Evolutionary conservation across 2,888 invertebrate genomes (phyloP).

Genomic region (Ptilodon capucinus): DNA sequence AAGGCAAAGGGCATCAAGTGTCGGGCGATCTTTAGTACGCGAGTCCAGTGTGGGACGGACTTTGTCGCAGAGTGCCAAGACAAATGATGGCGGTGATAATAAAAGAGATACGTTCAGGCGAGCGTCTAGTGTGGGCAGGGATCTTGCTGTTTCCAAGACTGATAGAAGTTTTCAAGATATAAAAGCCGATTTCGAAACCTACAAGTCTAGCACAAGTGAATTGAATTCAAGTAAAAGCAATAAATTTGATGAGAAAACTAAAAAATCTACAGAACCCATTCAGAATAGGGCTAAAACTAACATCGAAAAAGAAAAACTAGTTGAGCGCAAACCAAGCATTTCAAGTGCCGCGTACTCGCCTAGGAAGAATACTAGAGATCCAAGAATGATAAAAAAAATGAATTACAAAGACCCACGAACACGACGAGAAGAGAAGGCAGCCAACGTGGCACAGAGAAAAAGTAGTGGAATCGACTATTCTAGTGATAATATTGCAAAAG

Average conservation of each 20-base stretch:
- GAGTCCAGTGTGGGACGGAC: slow-evolving; percentile 32
- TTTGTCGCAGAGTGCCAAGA: slow-evolving; percentile 2
- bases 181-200: slow-evolving; percentile 65
- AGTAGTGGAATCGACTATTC: slow-evolving; percentile 68
- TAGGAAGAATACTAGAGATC: slow-evolving; percentile 59
- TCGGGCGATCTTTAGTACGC: slow-evolving; percentile 52
- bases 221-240: neutral
- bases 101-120: slow-evolving; percentile 45
- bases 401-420: slow-evolving; percentile 17
- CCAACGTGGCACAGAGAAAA: slow-evolving; percentile 27
- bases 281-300: slow-evolving; percentile 34
- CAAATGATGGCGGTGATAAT: slow-evolving; percentile 8
- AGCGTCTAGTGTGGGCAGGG: slow-evolving; percentile 66
- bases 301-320: slow-evolving; percentile 14
- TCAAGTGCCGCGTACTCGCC: slow-evolving; percentile 42
- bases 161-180: slow-evolving; percentile 57
- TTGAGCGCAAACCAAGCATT: slow-evolving; percentile 1
- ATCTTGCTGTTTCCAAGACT: slow-evolving; percentile 23
- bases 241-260: slow-evolving; percentile 10
- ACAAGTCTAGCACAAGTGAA: slow-evolving; percentile 24
- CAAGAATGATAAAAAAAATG: slow-evolving; percentile 45
- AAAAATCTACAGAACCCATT: slow-evolving; percentile 16
- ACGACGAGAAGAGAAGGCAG: slow-evolving; percentile 23
- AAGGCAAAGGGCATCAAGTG: slow-evolving; percentile 64
- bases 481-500: slow-evolving; percentile 68